Percentiles rank a stretch among this genome's conserved stretches.
Evolutionary conservation across 2,888 invertebrate species (phyloP).

Genomic region (Cephus nigrinus): DNA sequence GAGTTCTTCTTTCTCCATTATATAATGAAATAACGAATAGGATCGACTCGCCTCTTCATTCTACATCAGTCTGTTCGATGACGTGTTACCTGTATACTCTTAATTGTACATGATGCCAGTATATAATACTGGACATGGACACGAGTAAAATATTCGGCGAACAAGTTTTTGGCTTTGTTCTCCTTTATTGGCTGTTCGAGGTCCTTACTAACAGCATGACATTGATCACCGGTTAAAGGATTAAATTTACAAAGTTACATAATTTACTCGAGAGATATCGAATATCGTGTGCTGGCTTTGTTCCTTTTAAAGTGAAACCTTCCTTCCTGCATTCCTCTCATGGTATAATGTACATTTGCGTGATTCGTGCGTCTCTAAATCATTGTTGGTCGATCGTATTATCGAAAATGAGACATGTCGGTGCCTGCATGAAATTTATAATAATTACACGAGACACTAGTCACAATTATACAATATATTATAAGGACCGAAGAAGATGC

Average conservation of each 20-base stretch:
- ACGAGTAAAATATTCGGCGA: constrained; percentile 12
- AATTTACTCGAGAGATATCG: not conserved
- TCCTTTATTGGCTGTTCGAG: not conserved
- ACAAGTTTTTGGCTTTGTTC: constrained; percentile 5
- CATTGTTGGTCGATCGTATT: not conserved
- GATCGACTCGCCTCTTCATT: constrained; percentile 1
- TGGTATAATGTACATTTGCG: not conserved
- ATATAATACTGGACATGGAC: constrained; percentile 24
- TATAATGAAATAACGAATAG: not conserved
- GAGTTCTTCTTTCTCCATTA: not conserved
- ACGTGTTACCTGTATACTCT: constrained; percentile 28
- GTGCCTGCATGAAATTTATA: constrained; percentile 56
- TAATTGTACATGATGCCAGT: constrained; percentile 50
- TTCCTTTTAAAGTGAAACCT: not conserved
- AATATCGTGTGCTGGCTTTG: not conserved
- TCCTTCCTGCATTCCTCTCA: not conserved
- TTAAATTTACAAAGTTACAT: not conserved
- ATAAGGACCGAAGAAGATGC: not conserved
- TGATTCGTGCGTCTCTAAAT: not conserved
- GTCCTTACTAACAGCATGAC: constrained; percentile 62
- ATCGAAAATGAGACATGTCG: constrained; percentile 37
- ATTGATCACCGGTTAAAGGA: constrained; percentile 32
- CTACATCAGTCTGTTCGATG: constrained; percentile 30
- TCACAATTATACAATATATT: not conserved
- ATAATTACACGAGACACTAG: not conserved